A percentile compares a stretch with the other conserved stretches of the same genome.
Evolutionary conservation across 2,888 invertebrate genomes (phyloP).

Genomic region (Zeuzera pyrina): DNA sequence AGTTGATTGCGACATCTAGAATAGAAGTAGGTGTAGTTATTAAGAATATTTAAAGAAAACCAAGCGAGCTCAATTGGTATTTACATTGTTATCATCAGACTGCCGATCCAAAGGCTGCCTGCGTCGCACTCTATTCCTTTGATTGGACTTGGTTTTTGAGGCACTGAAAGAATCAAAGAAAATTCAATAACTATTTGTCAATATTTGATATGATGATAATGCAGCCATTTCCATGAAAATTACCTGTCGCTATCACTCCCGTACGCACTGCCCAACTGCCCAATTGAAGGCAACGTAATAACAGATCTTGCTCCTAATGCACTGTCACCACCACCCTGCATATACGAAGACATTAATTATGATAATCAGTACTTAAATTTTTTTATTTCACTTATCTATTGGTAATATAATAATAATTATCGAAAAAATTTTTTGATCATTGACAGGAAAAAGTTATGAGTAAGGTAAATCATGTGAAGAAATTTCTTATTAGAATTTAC

Average conservation of each 20-base stretch:
- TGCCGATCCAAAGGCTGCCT: constrained; percentile 49
- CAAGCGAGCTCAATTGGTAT: too few relatives aligned
- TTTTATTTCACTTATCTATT: too few relatives aligned
- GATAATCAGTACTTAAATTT: too few relatives aligned
- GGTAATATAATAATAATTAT: too few relatives aligned
- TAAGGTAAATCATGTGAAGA: too few relatives aligned
- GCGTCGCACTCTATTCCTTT: constrained; percentile 48
- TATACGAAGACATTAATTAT: too few relatives aligned
- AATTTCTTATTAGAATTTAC: too few relatives aligned
- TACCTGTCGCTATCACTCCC: constrained; percentile 62
- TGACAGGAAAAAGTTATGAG: too few relatives aligned
- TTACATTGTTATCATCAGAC: constrained; percentile 46
- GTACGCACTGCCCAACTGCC: constrained; percentile 46
- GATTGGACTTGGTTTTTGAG: constrained; percentile 57
- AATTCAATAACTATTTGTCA: neutral
- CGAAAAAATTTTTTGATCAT: too few relatives aligned
- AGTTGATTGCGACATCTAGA: constrained; percentile 37
- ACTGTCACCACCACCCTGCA: neutral
- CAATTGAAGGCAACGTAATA: constrained; percentile 43
- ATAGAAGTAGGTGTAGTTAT: too few relatives aligned
- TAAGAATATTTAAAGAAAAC: too few relatives aligned
- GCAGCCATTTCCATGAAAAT: neutral
- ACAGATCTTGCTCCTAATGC: constrained; percentile 22
- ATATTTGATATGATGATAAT: neutral
- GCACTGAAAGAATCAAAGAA: constrained; percentile 29